These are phyloP conservation scores for Tokudaia tokunoshimensis DNA, from an alignment of 2,797 vertebrate species.

Conservation along the genomic window DNA sequence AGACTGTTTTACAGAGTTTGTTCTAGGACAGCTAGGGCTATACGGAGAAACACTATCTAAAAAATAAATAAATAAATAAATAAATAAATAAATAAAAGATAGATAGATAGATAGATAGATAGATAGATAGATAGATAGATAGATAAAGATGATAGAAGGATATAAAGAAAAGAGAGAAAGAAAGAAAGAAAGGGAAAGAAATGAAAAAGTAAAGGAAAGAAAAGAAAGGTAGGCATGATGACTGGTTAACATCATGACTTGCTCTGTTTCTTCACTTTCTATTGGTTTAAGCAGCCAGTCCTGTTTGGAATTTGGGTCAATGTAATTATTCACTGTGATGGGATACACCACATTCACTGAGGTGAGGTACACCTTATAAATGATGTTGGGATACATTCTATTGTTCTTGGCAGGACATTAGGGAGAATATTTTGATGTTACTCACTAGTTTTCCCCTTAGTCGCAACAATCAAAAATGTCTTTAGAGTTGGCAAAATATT, in stretches of 20 bases:
- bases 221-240: neutral
- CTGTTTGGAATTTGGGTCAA: neutral
- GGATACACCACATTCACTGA: neutral
- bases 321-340: neutral
- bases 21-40: neutral
- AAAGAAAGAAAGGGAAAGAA: neutral
- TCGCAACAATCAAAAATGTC: neutral
- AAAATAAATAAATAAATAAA: neutral
- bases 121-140: no score
- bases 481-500: neutral
- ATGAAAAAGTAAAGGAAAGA: neutral
- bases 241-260: neutral
- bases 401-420: neutral
- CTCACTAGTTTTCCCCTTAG: neutral
- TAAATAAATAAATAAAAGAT: no score
- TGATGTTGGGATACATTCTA: neutral
- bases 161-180: neutral
- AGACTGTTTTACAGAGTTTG: neutral
- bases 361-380: neutral
- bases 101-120: no score
- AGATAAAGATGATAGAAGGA: no score
- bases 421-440: no score
- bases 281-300: neutral
- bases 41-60: neutral
- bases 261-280: neutral